Conservation (phyloP, 1,140 invertebrate species). For the Trachymyrmex cornetzi region DNA sequence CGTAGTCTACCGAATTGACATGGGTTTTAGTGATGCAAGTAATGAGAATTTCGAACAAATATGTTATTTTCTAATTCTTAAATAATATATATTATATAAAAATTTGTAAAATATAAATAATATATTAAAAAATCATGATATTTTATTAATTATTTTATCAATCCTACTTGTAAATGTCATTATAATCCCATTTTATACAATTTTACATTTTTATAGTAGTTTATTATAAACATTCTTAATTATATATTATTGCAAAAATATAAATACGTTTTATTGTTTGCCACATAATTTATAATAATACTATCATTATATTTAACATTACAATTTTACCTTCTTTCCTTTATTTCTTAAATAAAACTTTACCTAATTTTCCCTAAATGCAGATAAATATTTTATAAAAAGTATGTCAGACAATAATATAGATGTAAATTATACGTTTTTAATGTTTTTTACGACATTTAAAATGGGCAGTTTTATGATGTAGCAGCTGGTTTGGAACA, state of each 20-base stretch:
- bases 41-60: not conserved
- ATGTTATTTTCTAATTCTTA: not conserved
- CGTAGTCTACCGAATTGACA: not conserved
- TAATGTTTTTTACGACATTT: not conserved
- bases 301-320: not conserved
- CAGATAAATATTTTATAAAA: not conserved
- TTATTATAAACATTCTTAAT: not conserved
- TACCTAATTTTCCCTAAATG: not conserved
- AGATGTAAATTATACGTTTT: not conserved
- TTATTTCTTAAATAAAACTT: not conserved
- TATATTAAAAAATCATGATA: not conserved
- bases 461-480: constrained; percentile 9
- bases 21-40: not conserved
- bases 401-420: not conserved
- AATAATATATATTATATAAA: not conserved
- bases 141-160: not conserved
- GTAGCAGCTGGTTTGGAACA: not conserved
- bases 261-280: not conserved
- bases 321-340: not conserved
- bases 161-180: not conserved
- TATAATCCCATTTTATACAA: not conserved
- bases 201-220: not conserved
- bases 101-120: not conserved
- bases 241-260: not conserved
- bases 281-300: not conserved